A percentile compares a stretch with the other conserved stretches of the same genome.
phyloP scores from a whole-genome alignment of 2,113 vertebrate genomes.

The Heterochromis multidens region DNA sequence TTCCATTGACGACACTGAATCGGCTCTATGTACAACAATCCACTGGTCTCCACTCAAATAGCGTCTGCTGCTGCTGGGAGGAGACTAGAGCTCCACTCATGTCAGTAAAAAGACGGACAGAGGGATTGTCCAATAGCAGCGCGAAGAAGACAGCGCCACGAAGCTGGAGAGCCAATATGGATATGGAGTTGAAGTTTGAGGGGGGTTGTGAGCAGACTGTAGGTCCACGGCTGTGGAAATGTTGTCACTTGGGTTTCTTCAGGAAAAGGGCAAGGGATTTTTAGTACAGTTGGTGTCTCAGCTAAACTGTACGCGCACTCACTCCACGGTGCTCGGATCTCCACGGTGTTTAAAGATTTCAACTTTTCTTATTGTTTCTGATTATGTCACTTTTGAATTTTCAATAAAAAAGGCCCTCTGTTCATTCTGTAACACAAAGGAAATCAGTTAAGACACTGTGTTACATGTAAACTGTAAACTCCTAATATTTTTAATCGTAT shows the following conservation, averaged over 20 bases:
- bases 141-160: neutral
- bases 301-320: neutral
- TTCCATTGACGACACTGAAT: constrained; percentile 73
- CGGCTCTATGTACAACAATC: constrained; percentile 82
- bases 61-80: constrained; percentile 74
- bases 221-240: neutral
- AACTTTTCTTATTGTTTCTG: neutral
- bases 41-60: constrained; percentile 84
- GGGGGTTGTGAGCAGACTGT: neutral
- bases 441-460: neutral
- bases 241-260: neutral
- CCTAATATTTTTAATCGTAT: too few species aligned
- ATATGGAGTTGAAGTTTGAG: neutral
- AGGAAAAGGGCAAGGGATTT: neutral
- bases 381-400: neutral
- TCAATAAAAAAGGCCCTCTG: neutral
- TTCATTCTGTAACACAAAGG: neutral
- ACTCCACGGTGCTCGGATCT: neutral
- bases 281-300: neutral
- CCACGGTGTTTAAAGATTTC: neutral
- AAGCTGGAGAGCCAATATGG: constrained; percentile 21
- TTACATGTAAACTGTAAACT: neutral
- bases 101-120: constrained; percentile 74
- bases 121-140: constrained; percentile 35
- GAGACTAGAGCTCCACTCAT: constrained; percentile 19